Evolutionary conservation across 2,888 invertebrate genomes (phyloP), one percentile per base, ranked within the genome.

Genomic region (Drosophila maculinotata): DNA sequence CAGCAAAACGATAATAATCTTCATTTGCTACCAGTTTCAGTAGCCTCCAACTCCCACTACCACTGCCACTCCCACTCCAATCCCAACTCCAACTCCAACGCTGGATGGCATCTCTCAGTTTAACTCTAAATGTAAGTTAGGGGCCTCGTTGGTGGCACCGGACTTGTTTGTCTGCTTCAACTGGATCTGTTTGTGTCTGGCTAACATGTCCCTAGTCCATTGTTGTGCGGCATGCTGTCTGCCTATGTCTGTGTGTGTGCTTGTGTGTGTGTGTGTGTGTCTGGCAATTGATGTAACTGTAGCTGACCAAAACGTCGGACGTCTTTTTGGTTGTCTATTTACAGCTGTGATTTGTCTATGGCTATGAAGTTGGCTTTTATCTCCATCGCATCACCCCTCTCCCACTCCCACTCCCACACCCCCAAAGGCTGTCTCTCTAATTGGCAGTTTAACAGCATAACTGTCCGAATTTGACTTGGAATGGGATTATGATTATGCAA

Each of bases 301-400:
- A 62, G 58, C 79, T 71, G 73, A 59, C 76, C 76, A 66, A 82
- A 72, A 65, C 47, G 69, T 65, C 63, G 69, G 54, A 75, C 66
- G 82, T 82, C 81, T 81, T 82, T 87, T 87, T 68, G 86, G 56
- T 56, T 83, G 82, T 85, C 82, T 85, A 85, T 87, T 87, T 85
- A 71, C 68, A 59, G 59, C 73, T 67, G 83, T 87, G 88, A 83
- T 83, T 87, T 85, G 73, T 69, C 80, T 65, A 57, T 70, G 41
- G 33, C 45, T 30, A 36, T 45, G 44, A 49, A 39, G 41, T 25
- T 44, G 9, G 12, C 7, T 25, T 17, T 33, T 15, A 0, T 10
- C 3, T 9, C 15, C 49, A 8, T 9, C n/a, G 9, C 8, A 9
- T 5, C 4, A 6, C 15, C 10, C 8, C 10, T 17, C 4, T 8